Evolutionary conservation across 1,140 invertebrate species (phyloP).

Genomic region (Cardiocondyla obscurior): DNA sequence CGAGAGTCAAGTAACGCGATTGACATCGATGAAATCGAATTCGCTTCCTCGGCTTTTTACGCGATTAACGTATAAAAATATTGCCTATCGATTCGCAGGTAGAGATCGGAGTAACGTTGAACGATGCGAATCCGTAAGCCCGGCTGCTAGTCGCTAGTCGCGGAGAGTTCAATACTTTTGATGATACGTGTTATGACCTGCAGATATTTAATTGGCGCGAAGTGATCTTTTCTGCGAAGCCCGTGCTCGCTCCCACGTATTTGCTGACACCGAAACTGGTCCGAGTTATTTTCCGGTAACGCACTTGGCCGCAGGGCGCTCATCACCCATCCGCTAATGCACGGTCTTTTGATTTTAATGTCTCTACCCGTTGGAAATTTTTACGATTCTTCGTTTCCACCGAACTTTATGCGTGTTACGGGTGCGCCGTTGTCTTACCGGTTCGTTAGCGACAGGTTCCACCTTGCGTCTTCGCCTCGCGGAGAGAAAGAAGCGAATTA

Average conservation of each 20-base stretch:
- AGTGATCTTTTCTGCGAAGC: too few species aligned
- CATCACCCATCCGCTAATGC: conserved; percentile 70
- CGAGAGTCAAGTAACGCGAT: not conserved
- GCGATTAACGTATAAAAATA: not conserved
- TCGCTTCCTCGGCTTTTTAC: not conserved
- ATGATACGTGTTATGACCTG: too few species aligned
- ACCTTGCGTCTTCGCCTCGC: conserved; percentile 52
- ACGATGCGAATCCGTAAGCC: too few species aligned
- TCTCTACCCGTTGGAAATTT: conserved; percentile 65
- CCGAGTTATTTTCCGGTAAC: conserved; percentile 45
- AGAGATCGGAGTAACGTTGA: too few species aligned
- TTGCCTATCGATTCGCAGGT: too few species aligned
- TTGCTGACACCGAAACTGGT: too few species aligned
- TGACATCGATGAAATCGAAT: conserved; percentile 2
- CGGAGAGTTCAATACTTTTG: too few species aligned
- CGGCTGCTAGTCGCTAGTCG: too few species aligned
- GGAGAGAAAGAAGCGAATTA: conserved; percentile 59
- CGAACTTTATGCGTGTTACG: conserved; percentile 71
- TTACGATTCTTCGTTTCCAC: conserved; percentile 77
- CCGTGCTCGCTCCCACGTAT: too few species aligned
- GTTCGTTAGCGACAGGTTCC: conserved; percentile 80
- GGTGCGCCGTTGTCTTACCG: conserved; percentile 66
- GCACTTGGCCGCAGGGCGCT: conserved; percentile 56
- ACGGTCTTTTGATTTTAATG: conserved; percentile 75
- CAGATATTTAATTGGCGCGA: too few species aligned